Evolutionary conservation across 2,888 invertebrate species (phyloP).

Genomic region (Orchestes rusci): DNA sequence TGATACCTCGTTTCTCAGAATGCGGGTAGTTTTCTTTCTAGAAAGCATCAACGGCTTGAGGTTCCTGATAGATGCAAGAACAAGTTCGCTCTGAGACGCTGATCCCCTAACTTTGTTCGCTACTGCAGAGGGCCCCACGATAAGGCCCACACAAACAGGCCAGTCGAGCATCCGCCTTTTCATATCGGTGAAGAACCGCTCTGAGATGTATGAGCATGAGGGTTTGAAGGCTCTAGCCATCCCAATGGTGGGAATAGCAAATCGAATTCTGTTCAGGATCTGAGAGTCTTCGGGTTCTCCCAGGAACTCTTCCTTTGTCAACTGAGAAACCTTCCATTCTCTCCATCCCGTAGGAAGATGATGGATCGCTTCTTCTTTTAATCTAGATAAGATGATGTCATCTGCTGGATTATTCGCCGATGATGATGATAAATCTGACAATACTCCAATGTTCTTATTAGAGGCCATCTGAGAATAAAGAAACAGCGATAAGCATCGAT

Average conservation of each 20-base stretch:
- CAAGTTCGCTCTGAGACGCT: conserved; percentile 25
- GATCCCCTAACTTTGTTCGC: conserved; percentile 25
- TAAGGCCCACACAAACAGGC: conserved; percentile 26
- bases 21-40: too few relatives aligned
- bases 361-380: not conserved
- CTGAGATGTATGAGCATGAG: conserved; percentile 11
- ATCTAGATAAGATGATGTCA: not conserved
- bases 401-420: not conserved
- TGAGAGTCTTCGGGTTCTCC: not conserved
- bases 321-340: not conserved
- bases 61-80: conserved; percentile 22
- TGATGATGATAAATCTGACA: not conserved
- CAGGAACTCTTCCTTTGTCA: not conserved
- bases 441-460: not conserved
- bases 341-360: not conserved
- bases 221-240: conserved; percentile 1
- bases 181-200: not conserved
- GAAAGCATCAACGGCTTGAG: conserved; percentile 24
- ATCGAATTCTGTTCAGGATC: not conserved
- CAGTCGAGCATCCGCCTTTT: conserved; percentile 29
- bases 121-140: conserved; percentile 21
- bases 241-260: not conserved
- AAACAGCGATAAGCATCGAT: too few relatives aligned
- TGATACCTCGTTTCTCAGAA: not conserved
- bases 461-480: not conserved